Evolutionary conservation across 1,140 invertebrate genomes (phyloP).

Genomic region (Macrostomum lignano): DNA sequence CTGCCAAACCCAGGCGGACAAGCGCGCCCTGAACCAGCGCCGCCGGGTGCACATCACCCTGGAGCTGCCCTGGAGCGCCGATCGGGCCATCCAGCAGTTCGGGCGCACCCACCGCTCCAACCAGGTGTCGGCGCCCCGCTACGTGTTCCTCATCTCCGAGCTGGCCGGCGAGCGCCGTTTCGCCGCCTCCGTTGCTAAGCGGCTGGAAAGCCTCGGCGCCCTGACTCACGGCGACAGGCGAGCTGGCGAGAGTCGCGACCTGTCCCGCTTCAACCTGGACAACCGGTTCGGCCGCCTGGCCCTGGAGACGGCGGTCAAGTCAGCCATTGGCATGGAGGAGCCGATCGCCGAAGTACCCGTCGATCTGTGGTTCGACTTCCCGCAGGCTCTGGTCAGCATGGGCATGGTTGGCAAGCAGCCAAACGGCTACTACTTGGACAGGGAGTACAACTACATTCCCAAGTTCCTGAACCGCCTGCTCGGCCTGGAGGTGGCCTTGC

Average conservation of each 20-base stretch:
- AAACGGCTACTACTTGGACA: too few relatives aligned
- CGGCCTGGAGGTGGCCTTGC: constrained; percentile 76
- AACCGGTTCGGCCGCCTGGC: constrained; percentile 76
- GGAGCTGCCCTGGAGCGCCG: constrained; percentile 96
- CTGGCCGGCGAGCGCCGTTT: constrained; percentile 68
- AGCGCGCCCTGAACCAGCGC: constrained; percentile 61
- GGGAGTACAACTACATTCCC: constrained; percentile 14
- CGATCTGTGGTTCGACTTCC: constrained; percentile 6
- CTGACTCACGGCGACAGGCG: constrained; percentile 85
- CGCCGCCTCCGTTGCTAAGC: constrained; percentile 47
- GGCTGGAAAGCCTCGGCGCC: constrained; percentile 55
- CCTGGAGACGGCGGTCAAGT: constrained; percentile 71
- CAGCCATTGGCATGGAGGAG: constrained; percentile 42
- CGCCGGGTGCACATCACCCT: constrained; percentile 83
- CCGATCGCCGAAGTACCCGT: constrained; percentile 39
- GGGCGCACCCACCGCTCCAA: constrained; percentile 61
- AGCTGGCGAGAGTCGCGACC: constrained; percentile 77
- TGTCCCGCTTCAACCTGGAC: constrained; percentile 91
- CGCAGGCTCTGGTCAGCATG: constrained; percentile 5
- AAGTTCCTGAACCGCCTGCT: constrained; percentile 74
- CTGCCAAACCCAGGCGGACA: too few relatives aligned
- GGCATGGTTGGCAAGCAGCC: constrained; percentile 5
- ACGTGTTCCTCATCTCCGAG: constrained; percentile 91
- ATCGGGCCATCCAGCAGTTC: constrained; percentile 96
- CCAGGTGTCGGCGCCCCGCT: constrained; percentile 84